Conservation (phyloP, 2,888 invertebrate species). For the Heteromurus nitidus region DNA sequence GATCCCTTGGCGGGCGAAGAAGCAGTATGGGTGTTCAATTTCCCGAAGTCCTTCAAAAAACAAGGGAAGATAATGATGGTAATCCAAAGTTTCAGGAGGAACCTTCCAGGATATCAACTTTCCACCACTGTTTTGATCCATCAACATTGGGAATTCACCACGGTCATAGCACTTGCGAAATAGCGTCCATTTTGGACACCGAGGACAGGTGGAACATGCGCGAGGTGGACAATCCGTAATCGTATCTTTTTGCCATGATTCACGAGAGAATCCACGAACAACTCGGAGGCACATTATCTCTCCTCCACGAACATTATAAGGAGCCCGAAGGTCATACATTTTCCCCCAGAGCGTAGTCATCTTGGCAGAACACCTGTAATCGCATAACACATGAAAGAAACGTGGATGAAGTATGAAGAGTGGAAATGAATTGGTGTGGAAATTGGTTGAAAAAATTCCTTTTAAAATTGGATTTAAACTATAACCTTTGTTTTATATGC, state of each 20-base stretch:
- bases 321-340: constrained; percentile 71
- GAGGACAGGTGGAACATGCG: constrained; percentile 79
- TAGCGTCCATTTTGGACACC: constrained; percentile 78
- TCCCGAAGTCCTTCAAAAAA: constrained; percentile 96
- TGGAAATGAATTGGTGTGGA: too few species aligned
- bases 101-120: constrained; percentile 86
- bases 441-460: too few species aligned
- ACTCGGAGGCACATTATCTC: constrained; percentile 72
- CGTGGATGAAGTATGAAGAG: too few species aligned
- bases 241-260: constrained; percentile 88
- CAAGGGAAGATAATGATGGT: constrained; percentile 93
- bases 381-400: too few species aligned
- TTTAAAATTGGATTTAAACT: too few species aligned
- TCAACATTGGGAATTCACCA: constrained; percentile 86
- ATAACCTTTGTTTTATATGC: too few species aligned
- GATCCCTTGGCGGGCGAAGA: constrained; percentile 91
- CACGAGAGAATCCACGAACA: constrained; percentile 91
- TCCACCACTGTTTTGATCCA: constrained; percentile 82
- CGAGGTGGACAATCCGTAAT: constrained; percentile 83
- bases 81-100: constrained; percentile 91
- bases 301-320: constrained; percentile 72
- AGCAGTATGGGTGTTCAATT: constrained; percentile 88
- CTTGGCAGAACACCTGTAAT: constrained; percentile 22
- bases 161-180: constrained; percentile 86
- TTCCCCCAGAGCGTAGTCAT: constrained; percentile 71